Conservation (phyloP, 2,113 vertebrate species). For the Maylandia zebra region DNA sequence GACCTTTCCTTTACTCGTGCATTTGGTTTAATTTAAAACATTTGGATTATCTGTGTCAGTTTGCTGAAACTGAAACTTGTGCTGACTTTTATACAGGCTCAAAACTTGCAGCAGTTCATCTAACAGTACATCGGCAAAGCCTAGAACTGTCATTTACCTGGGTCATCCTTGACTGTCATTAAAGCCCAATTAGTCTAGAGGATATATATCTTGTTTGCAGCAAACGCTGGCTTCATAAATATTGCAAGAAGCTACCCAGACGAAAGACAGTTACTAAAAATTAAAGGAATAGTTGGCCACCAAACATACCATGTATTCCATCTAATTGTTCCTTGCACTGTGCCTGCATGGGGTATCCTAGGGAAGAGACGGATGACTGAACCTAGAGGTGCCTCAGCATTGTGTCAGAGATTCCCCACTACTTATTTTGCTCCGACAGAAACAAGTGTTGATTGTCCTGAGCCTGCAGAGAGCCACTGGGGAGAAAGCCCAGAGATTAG, state of each 20-base stretch:
- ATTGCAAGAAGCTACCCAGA: conserved; percentile 18
- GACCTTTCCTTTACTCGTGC: not conserved
- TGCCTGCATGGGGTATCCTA: not conserved
- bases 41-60: not conserved
- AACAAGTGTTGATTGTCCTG: conserved; percentile 56
- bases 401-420: conserved; percentile 6
- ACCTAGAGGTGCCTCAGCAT: not conserved
- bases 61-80: not conserved
- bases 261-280: conserved; percentile 28
- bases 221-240: conserved; percentile 35
- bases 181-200: conserved; percentile 36
- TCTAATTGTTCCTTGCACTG: not conserved
- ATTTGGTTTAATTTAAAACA: not conserved
- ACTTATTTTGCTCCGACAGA: conserved; percentile 12
- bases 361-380: conserved; percentile 5
- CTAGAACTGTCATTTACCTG: not conserved
- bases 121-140: not conserved
- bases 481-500: conserved; percentile 40
- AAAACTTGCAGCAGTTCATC: not conserved
- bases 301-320: not conserved
- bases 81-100: not conserved
- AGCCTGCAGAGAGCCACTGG: conserved; percentile 20
- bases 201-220: conserved; percentile 17
- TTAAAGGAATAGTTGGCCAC: conserved; percentile 34
- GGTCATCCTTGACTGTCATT: conserved; percentile 24